Conservation (phyloP, 1,140 invertebrate genomes). For the Brachionus sp. region DNA sequence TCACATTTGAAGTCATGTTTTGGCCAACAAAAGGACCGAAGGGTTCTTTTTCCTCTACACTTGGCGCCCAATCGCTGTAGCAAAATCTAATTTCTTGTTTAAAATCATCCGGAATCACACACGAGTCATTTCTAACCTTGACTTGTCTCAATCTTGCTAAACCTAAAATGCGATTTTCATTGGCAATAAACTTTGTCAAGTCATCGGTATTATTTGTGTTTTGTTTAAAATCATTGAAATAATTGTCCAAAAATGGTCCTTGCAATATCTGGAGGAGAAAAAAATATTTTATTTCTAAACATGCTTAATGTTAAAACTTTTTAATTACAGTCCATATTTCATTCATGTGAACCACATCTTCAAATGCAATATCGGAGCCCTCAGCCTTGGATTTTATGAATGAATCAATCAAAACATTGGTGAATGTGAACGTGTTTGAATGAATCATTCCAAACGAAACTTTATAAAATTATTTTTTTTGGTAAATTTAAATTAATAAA, state of each 20-base stretch:
- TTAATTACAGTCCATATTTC: constrained; percentile 65
- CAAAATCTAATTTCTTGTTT: constrained; percentile 35
- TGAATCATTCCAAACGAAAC: constrained; percentile 66
- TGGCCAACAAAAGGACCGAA: constrained; percentile 18
- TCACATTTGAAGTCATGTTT: background rate
- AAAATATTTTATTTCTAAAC: background rate
- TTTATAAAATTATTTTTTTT: constrained; percentile 50
- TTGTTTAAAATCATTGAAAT: constrained; percentile 61
- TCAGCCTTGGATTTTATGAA: constrained; percentile 59
- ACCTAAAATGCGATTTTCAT: constrained; percentile 68
- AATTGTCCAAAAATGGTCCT: constrained; percentile 26
- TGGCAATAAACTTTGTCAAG: constrained; percentile 66
- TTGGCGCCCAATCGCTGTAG: constrained; percentile 37
- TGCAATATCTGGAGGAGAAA: background rate
- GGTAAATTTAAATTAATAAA: constrained; percentile 47
- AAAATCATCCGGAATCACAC: constrained; percentile 43
- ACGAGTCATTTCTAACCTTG: constrained; percentile 50
- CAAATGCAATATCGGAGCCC: constrained; percentile 60
- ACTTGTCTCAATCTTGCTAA: constrained; percentile 66
- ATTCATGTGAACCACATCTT: constrained; percentile 61
- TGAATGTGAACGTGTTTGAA: constrained; percentile 65
- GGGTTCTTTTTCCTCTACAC: constrained; percentile 15
- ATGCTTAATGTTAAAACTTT: background rate
- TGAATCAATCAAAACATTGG: constrained; percentile 64
- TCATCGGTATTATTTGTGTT: constrained; percentile 64